Evolutionary conservation across 1,140 invertebrate species (phyloP).

Genomic region (Drosophila biarmipes): DNA sequence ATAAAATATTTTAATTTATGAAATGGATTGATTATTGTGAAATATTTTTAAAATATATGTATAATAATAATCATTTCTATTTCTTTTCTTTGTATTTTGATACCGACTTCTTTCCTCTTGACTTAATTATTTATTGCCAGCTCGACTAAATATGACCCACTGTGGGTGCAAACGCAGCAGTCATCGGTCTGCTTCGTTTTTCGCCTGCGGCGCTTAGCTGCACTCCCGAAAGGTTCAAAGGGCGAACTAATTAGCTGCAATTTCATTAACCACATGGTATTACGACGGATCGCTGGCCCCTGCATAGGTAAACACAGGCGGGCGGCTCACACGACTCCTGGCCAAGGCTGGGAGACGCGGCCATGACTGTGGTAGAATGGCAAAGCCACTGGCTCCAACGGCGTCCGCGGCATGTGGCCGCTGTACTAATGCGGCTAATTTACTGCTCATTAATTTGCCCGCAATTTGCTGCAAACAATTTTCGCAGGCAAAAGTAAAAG

Average conservation of each 20-base stretch:
- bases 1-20: too few species aligned
- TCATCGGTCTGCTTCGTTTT: slow-evolving; percentile 18
- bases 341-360: not conserved
- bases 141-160: slow-evolving; percentile 11
- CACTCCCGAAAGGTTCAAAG: slow-evolving; percentile 42
- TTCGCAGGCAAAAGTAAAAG: slow-evolving; percentile 77
- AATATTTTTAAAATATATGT: too few species aligned
- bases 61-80: too few species aligned
- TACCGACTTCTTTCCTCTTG: too few species aligned
- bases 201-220: slow-evolving; percentile 10
- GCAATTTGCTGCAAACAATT: slow-evolving; percentile 75
- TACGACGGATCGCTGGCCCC: slow-evolving; percentile 13
- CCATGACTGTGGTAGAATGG: slow-evolving; percentile 20
- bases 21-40: too few species aligned
- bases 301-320: not conserved
- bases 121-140: too few species aligned
- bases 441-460: slow-evolving; percentile 79
- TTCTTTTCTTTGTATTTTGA: too few species aligned
- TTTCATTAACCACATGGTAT: slow-evolving; percentile 38
- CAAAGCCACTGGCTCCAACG: slow-evolving; percentile 22
- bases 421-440: slow-evolving; percentile 76
- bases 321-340: not conserved
- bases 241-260: slow-evolving; percentile 43
- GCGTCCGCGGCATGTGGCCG: slow-evolving; percentile 33
- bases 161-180: slow-evolving; percentile 23